These are phyloP conservation scores for Magallana nippona DNA, from an alignment of 2,888 invertebrate species.

Conservation along the genomic window DNA sequence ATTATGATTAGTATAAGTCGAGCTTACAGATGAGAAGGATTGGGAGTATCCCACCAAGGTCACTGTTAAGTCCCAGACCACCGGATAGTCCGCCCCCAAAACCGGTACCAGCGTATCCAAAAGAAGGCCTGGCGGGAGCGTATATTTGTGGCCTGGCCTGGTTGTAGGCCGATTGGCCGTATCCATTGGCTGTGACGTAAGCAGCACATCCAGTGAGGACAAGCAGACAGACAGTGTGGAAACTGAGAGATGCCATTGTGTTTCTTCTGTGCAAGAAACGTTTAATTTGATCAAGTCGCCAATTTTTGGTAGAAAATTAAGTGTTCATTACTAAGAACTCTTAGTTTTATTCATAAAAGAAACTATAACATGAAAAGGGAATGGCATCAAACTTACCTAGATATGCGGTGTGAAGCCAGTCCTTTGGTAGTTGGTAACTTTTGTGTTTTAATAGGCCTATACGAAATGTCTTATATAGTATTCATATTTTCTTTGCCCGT, in stretches of 20 bases:
- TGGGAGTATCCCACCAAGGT: not conserved
- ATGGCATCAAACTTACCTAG: too few relatives aligned
- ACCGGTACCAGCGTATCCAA: not conserved
- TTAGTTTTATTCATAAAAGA: too few relatives aligned
- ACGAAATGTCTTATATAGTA: not conserved
- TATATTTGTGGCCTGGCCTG: not conserved
- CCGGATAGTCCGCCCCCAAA: not conserved
- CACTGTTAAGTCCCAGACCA: not conserved
- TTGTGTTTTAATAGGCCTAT: not conserved
- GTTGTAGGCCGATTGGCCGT: not conserved
- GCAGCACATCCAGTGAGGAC: not conserved
- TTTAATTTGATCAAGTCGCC: too few relatives aligned
- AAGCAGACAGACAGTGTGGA: not conserved
- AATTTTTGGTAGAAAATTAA: not conserved
- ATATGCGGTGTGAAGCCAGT: too few relatives aligned
- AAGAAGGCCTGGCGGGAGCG: not conserved
- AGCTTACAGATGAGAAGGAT: conserved; percentile 1
- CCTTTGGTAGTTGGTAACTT: not conserved
- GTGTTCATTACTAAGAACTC: too few relatives aligned
- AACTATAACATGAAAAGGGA: too few relatives aligned
- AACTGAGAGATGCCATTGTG: not conserved
- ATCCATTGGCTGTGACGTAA: not conserved
- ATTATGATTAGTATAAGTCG: not conserved
- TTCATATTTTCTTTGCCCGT: not conserved
- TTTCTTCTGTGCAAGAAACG: not conserved